Conservation (phyloP, 2,888 invertebrate genomes). For the Sicus ferrugineus region DNA sequence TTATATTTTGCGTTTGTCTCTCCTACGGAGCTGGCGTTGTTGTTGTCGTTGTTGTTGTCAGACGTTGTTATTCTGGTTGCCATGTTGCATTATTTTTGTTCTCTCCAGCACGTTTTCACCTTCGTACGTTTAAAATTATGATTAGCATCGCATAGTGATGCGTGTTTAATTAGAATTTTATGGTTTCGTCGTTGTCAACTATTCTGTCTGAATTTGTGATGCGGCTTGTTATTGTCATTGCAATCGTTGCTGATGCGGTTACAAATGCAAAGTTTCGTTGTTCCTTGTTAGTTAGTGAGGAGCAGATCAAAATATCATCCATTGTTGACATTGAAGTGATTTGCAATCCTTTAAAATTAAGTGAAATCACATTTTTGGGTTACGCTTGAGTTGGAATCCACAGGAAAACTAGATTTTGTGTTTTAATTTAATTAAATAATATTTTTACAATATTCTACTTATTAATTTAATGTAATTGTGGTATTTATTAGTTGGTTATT, state of each 20-base stretch:
- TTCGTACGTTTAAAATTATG: conserved; percentile 21
- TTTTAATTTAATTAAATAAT: no score
- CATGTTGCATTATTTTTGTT: no score
- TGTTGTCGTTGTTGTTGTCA: conserved; percentile 3
- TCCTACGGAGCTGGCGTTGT: background rate
- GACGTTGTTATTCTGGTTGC: conserved; percentile 8
- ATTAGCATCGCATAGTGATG: conserved; percentile 26
- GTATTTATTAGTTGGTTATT: no score
- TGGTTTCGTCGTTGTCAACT: conserved; percentile 5
- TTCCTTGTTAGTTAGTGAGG: background rate
- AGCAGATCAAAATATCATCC: no score
- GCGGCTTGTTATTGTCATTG: background rate
- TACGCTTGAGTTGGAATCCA: no score
- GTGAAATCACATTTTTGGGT: no score
- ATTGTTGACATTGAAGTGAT: no score
- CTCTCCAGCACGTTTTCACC: background rate
- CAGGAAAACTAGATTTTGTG: no score
- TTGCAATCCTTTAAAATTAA: no score
- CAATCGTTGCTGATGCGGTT: background rate
- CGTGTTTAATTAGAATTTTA: conserved; percentile 29
- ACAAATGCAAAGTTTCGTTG: background rate
- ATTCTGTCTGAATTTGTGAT: background rate
- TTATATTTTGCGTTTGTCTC: background rate
- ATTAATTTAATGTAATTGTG: no score
- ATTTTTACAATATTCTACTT: no score